phyloP scores from a whole-genome alignment of 1,140 invertebrate species.

The Drosophila baimaii region DNA sequence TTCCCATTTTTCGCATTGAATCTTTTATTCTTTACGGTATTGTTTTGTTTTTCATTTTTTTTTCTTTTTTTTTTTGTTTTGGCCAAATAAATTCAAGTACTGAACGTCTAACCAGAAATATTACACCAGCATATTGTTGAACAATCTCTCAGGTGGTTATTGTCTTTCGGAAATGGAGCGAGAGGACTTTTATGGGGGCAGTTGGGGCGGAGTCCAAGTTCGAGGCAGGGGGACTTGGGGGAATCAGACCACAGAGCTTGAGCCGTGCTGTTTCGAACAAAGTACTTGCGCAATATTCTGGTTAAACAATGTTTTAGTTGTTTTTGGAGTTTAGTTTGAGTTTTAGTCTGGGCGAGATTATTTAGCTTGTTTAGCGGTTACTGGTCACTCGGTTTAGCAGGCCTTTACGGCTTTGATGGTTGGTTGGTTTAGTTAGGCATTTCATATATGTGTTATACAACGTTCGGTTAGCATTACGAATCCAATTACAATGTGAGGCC shows the following conservation, averaged over 20 bases:
- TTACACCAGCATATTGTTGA: slow-evolving; percentile 84
- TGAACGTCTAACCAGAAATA: slow-evolving; percentile 84
- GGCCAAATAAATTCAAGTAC: slow-evolving; percentile 84
- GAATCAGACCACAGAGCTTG: slow-evolving; percentile 47
- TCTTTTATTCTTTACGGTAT: slow-evolving; percentile 37
- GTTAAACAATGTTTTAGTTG: slow-evolving; percentile 76
- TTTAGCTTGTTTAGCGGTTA: slow-evolving; percentile 64
- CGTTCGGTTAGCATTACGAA: slow-evolving; percentile 82
- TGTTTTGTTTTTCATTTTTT: background rate
- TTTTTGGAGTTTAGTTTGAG: slow-evolving; percentile 69
- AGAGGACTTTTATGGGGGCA: slow-evolving; percentile 14
- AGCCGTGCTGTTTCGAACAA: slow-evolving; percentile 70
- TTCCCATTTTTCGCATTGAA: slow-evolving; percentile 33
- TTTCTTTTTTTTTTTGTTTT: slow-evolving; percentile 15
- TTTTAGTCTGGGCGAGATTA: slow-evolving; percentile 73
- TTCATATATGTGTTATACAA: slow-evolving; percentile 53
- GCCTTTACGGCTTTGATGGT: slow-evolving; percentile 44
- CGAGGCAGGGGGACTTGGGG: slow-evolving; percentile 3
- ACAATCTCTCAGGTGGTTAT: slow-evolving; percentile 76
- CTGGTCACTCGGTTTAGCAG: slow-evolving; percentile 56
- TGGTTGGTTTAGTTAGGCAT: slow-evolving; percentile 50
- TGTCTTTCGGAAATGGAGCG: slow-evolving; percentile 71
- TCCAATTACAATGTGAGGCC: slow-evolving; percentile 86
- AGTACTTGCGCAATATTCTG: slow-evolving; percentile 84
- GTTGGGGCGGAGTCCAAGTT: background rate